phyloP scores from a whole-genome alignment of 92 coral and sea anemone species.

The Phymanthus crucifer region DNA sequence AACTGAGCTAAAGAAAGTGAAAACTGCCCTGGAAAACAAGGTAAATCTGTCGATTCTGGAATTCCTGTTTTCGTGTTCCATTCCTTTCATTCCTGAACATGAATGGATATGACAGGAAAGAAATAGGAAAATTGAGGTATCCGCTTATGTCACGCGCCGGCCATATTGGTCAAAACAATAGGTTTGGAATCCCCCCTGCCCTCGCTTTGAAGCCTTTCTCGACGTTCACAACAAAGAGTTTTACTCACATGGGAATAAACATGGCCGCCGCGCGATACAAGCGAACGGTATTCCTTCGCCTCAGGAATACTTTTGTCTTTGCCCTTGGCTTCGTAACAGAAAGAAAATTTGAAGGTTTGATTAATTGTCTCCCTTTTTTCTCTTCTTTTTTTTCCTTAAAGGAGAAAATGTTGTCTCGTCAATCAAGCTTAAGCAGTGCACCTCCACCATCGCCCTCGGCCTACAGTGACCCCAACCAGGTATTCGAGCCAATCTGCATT shows the following conservation, averaged over 20 bases:
- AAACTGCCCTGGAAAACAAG: conserved; percentile 71
- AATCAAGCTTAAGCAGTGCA: conserved; percentile 30
- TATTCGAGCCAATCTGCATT: neutral
- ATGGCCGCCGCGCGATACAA: too few species aligned
- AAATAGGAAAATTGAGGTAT: neutral
- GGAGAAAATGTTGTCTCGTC: conserved; percentile 40
- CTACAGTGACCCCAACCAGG: conserved; percentile 16
- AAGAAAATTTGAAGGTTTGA: too few species aligned
- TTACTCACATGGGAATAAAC: too few species aligned
- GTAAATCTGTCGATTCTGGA: conserved; percentile 14
- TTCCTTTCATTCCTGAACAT: neutral
- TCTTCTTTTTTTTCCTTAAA: neutral
- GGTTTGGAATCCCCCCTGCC: too few species aligned
- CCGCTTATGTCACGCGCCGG: too few species aligned
- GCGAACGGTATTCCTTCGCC: too few species aligned
- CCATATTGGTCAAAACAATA: too few species aligned
- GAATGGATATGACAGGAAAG: neutral
- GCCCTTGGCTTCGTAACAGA: too few species aligned
- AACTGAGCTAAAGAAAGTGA: conserved; percentile 77
- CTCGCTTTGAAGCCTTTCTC: too few species aligned
- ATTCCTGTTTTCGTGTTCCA: neutral
- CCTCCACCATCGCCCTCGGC: conserved; percentile 39
- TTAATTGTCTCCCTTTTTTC: conserved; percentile 4
- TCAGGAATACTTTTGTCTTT: too few species aligned
- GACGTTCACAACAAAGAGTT: too few species aligned